Base-by-base conservation (phyloP, 2,797 vertebrate genomes). In the Falco cherrug region DNA sequence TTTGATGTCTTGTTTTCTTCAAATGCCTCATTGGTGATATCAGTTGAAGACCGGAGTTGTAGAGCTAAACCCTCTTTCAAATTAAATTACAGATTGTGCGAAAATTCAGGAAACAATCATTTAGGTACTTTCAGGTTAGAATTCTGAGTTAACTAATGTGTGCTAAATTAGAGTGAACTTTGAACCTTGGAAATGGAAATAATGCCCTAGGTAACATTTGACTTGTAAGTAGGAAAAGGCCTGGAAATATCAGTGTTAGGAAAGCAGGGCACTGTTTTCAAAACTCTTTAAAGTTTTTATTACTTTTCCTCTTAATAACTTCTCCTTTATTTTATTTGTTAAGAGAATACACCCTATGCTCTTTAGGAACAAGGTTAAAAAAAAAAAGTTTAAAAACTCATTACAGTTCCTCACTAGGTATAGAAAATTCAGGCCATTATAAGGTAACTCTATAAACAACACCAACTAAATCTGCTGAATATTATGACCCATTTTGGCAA, bases 401-500 rank as follows among this genome's bases (percentile, higher is more conserved):
- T 71, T 73, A 7, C 8, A 16, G 59, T 39, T 67, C 59, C 31
- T 74, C 16, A 41, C 24, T 25, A 37, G 26, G 8, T 73, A 31
- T 8, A 51, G 64, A 85, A 91, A 89, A 77, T 80, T 45, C 68
- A 92, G 57, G 37, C 50, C 21, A 57, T 64, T 77, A 16, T 48
- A 83, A 64, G 11, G 33, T 35, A 87, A 41, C 16, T 54, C 14
- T 48, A 13, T 13, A 70, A 48, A 87, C 63, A 87, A 47, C 3
- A 17, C 10, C 50, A 80, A 53, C 39, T 77, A 78, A 39, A 75
- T 61, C 79, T 94, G 53, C 68, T 80, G 61, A 86, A 59, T 57
- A 50, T 77, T 86, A 64, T 91, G 71, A 87, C 65, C 53, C 48
- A 74, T 56, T 94, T 92, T 43, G 69, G 50, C 37, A 92, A 87